phyloP scores from a whole-genome alignment of 2,888 invertebrate species.

The Aphrophora alni region DNA sequence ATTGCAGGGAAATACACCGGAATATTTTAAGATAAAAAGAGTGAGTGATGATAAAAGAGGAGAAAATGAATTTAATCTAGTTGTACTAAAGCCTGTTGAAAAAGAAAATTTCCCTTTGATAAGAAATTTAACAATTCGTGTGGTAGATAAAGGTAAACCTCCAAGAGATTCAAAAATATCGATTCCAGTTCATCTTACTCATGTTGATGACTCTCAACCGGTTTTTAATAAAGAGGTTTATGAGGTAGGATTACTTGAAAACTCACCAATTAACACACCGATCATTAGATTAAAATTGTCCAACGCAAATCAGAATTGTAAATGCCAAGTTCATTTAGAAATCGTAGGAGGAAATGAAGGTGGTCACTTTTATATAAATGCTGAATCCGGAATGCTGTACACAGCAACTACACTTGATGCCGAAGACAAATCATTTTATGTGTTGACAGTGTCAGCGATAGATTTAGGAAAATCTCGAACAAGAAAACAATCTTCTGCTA shows the following conservation, averaged over 20 bases:
- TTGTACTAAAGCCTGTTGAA: conserved; percentile 16
- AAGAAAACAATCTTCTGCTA: conserved; percentile 28
- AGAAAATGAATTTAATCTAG: conserved; percentile 55
- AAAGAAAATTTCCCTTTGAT: conserved; percentile 19
- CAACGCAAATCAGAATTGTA: neutral
- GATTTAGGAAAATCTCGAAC: conserved; percentile 23
- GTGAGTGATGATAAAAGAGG: conserved; percentile 63
- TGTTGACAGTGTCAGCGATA: conserved; percentile 25
- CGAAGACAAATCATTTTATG: conserved; percentile 24
- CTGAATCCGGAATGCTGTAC: conserved; percentile 30
- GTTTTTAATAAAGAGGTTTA: conserved; percentile 31
- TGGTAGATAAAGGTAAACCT: conserved; percentile 21
- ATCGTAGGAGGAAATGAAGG: conserved; percentile 30
- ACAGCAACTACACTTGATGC: conserved; percentile 18
- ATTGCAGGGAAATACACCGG: conserved; percentile 16
- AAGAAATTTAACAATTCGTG: conserved; percentile 26
- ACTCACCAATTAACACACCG: conserved; percentile 21
- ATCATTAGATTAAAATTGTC: conserved; percentile 22
- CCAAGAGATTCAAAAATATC: neutral
- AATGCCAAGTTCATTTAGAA: conserved; percentile 21
- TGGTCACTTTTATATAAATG: conserved; percentile 15
- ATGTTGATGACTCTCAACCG: neutral
- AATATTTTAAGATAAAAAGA: conserved; percentile 22
- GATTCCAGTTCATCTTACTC: neutral
- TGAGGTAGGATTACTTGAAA: conserved; percentile 25